Base-by-base conservation (phyloP, 2,113 vertebrate species). In the Eonycteris spelaea region DNA sequence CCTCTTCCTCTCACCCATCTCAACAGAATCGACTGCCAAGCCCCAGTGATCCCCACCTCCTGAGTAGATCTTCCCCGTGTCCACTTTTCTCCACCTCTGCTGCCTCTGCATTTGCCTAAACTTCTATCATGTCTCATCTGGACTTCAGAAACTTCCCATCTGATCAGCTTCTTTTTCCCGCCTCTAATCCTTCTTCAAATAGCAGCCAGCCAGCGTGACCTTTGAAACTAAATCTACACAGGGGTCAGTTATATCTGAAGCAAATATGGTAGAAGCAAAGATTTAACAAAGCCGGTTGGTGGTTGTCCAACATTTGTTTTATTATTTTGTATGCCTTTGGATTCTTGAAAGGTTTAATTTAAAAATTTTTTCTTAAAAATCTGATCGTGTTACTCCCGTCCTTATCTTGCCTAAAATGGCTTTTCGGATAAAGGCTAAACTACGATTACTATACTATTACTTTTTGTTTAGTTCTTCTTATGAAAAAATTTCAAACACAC, bases 161-260 rank as follows among this genome's bases (percentile, higher is more conserved):
- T 45, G 67, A 51, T 43, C 74, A 45, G 43, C 55, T 48, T 91
- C 48, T 77, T 84, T 91, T 75, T 21, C n/a, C 65, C 0, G 0
- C 45, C 35, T 84, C 48, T 75, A 63, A 65, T 89, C 63, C 63
- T 79, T 45, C 93, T 82, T 70, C 73, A 38, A 22, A 8, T 13
- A 18, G 45, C 48, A 53, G 30, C 90, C 61, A 78, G 77, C 89
- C 71, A 73, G 71, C 67, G 30, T 6, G 48, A 91, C 57, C 43
- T 85, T 96, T 96, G 85, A 90, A 95, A 88, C 61, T 82, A 82
- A 94, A 80, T 85, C 71, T 70, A 43, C 14, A 7, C 18, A 21
- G 18, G n/a, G 51, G 33, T 90, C 80, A 68, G 40, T 94, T 77
- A 57, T 73, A 90, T 55, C 73, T 59, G 57, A 93, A 96, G 82